These are phyloP conservation scores for Thera britannica DNA, from an alignment of 2,888 invertebrate species.

Conservation along the genomic window DNA sequence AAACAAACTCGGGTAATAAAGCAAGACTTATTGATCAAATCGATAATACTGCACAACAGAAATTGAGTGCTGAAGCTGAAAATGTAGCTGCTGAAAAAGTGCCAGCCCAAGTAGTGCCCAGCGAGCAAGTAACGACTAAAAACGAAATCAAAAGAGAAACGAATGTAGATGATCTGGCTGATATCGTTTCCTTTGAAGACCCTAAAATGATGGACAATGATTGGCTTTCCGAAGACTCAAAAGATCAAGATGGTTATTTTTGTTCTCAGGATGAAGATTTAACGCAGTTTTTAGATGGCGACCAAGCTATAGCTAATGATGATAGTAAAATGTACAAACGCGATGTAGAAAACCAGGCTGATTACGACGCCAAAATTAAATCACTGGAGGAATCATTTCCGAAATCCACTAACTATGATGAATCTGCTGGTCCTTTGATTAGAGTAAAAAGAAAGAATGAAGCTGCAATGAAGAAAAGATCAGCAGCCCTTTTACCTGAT, in stretches of 20 bases:
- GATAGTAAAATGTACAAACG: constrained; percentile 58
- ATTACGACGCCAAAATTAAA: constrained; percentile 61
- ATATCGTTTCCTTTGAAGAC: constrained; percentile 47
- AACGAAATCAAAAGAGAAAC: constrained; percentile 69
- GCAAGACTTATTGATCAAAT: constrained; percentile 46
- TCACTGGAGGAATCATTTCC: constrained; percentile 78
- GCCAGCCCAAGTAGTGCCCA: constrained; percentile 43
- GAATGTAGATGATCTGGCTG: constrained; percentile 51
- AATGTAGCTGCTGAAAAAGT: constrained; percentile 46
- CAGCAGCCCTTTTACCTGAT: constrained; percentile 62
- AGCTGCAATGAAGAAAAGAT: constrained; percentile 60
- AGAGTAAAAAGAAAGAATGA: constrained; percentile 74
- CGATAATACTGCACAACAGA: constrained; percentile 42
- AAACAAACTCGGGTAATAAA: constrained; percentile 52
- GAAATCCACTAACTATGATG: constrained; percentile 58
- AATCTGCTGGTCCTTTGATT: constrained; percentile 63
- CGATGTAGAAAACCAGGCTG: constrained; percentile 54
- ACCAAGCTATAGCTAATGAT: constrained; percentile 48
- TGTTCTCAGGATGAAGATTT: constrained; percentile 57
- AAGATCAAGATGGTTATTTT: constrained; percentile 51
- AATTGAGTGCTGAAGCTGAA: constrained; percentile 43
- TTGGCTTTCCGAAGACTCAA: constrained; percentile 48
- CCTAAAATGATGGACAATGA: constrained; percentile 48
- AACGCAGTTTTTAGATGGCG: constrained; percentile 56
- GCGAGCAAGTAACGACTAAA: constrained; percentile 52